phyloP scores from a whole-genome alignment of 2,113 vertebrate genomes.

The Esox niger region DNA sequence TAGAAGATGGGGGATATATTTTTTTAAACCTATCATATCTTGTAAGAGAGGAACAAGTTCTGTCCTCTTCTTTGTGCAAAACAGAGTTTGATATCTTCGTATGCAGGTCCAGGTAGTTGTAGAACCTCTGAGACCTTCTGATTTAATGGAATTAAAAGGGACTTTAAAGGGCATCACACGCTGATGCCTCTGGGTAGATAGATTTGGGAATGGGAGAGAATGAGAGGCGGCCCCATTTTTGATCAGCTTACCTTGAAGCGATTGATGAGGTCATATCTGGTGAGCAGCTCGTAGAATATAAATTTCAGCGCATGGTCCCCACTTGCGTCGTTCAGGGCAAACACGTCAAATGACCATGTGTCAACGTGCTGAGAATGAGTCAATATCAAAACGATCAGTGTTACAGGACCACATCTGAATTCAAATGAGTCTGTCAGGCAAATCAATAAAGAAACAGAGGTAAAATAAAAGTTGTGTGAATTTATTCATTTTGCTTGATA shows the following conservation, averaged over 20 bases:
- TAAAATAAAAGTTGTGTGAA: background rate
- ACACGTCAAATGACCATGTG: constrained; percentile 94
- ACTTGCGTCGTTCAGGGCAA: constrained; percentile 89
- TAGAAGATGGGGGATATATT: too few species aligned
- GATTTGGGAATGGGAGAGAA: background rate
- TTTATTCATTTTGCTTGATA: background rate
- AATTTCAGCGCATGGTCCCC: constrained; percentile 93
- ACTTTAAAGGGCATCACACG: background rate
- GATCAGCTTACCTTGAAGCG: constrained; percentile 85
- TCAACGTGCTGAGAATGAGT: constrained; percentile 80
- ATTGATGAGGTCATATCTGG: constrained; percentile 91
- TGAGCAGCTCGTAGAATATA: constrained; percentile 94
- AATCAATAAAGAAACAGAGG: background rate
- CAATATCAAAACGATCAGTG: background rate
- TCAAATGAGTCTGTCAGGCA: background rate
- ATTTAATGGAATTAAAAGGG: background rate
- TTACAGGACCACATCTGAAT: background rate
- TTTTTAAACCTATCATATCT: too few species aligned
- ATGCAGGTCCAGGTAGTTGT: background rate
- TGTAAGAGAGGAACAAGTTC: too few species aligned
- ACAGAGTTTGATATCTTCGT: background rate
- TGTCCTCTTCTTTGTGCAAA: too few species aligned
- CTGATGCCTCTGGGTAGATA: background rate
- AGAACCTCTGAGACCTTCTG: constrained; percentile 4
- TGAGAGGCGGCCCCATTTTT: background rate